These are phyloP conservation scores for Carassius gibelio DNA, from an alignment of 2,113 vertebrate species.

Conservation along the genomic window DNA sequence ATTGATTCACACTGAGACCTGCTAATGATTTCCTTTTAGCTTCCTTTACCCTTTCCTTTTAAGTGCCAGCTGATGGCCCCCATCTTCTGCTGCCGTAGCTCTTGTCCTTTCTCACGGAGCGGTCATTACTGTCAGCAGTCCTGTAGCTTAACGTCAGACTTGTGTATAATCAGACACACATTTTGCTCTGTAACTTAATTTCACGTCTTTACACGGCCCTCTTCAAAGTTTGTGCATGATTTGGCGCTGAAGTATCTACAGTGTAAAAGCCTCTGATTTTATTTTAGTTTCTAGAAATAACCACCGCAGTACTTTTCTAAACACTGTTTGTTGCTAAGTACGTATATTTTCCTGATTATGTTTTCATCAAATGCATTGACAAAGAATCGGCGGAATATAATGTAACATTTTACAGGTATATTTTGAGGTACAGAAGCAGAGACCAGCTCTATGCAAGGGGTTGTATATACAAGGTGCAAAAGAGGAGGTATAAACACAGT, in stretches of 20 bases:
- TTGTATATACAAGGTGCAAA: no score
- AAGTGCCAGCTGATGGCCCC: constrained; percentile 57
- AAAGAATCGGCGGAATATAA: not conserved
- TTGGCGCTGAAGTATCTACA: not conserved
- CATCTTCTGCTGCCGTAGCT: constrained; percentile 55
- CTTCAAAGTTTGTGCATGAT: not conserved
- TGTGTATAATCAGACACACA: not conserved
- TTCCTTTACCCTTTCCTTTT: constrained; percentile 70
- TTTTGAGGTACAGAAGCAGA: not conserved
- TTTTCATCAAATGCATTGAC: not conserved
- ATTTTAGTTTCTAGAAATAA: not conserved
- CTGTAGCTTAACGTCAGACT: constrained; percentile 33
- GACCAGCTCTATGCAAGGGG: no score
- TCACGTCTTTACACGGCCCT: not conserved
- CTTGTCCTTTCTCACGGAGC: constrained; percentile 46
- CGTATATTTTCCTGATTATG: not conserved
- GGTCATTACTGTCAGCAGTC: constrained; percentile 57
- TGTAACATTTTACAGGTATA: not conserved
- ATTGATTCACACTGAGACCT: constrained; percentile 93
- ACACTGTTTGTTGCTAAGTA: not conserved
- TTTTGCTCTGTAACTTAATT: not conserved
- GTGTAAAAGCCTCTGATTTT: not conserved
- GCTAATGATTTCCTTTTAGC: constrained; percentile 83
- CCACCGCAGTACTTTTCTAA: not conserved
- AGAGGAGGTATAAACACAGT: no score